phyloP scores from a whole-genome alignment of 2,797 vertebrate genomes.

The Peromyscus attwateri region DNA sequence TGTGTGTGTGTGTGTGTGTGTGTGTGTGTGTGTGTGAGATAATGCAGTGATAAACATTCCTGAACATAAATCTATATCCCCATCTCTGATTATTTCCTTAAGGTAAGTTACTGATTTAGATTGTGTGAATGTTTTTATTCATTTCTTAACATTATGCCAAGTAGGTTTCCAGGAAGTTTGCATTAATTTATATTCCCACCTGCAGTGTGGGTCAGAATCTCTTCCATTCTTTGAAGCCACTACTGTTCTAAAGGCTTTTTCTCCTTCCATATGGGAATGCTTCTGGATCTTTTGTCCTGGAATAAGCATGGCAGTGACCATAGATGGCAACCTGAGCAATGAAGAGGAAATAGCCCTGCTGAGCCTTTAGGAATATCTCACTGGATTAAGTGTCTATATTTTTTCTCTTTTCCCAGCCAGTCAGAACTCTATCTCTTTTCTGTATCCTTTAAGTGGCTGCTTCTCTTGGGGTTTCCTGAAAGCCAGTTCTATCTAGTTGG shows the following conservation, averaged over 20 bases:
- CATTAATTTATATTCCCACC: constrained; percentile 67
- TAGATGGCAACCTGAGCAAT: neutral
- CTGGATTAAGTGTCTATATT: constrained; percentile 1
- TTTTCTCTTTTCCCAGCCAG: neutral
- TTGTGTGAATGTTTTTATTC: constrained; percentile 75
- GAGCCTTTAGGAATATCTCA: constrained; percentile 10
- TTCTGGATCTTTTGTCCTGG: neutral
- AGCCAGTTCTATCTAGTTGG: neutral
- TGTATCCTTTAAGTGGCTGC: neutral
- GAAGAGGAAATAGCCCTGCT: neutral
- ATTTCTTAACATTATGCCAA: constrained; percentile 70
- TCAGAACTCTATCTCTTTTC: neutral
- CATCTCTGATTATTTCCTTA: constrained; percentile 80
- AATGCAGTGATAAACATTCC: constrained; percentile 66
- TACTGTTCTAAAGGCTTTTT: neutral
- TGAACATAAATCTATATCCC: constrained; percentile 56
- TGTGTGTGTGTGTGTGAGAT: constrained; percentile 26
- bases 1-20: constrained; percentile 48
- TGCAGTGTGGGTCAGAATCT: constrained; percentile 36
- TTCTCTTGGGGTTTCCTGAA: neutral
- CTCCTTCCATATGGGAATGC: neutral
- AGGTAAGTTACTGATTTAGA: constrained; percentile 70
- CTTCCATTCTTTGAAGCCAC: constrained; percentile 27
- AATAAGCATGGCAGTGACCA: neutral
- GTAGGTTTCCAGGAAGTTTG: constrained; percentile 65